Conservation (phyloP, 2,797 vertebrate species). For the Cichlasoma orientale region DNA sequence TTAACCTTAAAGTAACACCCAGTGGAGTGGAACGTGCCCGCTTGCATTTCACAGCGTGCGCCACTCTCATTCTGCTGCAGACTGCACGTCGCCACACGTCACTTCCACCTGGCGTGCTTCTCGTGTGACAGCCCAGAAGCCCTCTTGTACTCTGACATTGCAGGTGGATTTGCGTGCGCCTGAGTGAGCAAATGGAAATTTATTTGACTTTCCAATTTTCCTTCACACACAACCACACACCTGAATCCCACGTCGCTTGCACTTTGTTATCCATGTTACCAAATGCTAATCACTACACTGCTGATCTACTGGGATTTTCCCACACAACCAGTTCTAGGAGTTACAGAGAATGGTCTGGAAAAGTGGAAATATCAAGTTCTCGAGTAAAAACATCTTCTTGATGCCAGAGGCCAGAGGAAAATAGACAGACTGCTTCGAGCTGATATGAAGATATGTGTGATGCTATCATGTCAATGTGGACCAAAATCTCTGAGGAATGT, state of each 20-base stretch:
- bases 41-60: not conserved
- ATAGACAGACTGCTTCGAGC: slow-evolving; percentile 38
- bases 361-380: not conserved
- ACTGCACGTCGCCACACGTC: not conserved
- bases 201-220: slow-evolving; percentile 7
- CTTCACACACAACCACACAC: not conserved
- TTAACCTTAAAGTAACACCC: not conserved
- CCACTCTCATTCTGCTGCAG: not conserved
- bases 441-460: not conserved
- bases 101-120: not conserved
- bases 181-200: slow-evolving; percentile 17
- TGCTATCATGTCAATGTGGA: too few relatives aligned
- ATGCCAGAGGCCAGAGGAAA: slow-evolving; percentile 58
- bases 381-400: slow-evolving; percentile 42
- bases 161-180: not conserved
- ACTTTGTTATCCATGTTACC: not conserved
- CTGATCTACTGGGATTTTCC: too few relatives aligned
- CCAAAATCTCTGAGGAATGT: too few relatives aligned
- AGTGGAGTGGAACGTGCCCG: not conserved
- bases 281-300: not conserved
- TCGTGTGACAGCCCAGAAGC: not conserved
- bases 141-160: not conserved
- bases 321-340: too few relatives aligned
- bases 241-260: not conserved
- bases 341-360: too few relatives aligned